phyloP scores from a whole-genome alignment of 1,140 invertebrate species.

The Micrasema longulum region DNA sequence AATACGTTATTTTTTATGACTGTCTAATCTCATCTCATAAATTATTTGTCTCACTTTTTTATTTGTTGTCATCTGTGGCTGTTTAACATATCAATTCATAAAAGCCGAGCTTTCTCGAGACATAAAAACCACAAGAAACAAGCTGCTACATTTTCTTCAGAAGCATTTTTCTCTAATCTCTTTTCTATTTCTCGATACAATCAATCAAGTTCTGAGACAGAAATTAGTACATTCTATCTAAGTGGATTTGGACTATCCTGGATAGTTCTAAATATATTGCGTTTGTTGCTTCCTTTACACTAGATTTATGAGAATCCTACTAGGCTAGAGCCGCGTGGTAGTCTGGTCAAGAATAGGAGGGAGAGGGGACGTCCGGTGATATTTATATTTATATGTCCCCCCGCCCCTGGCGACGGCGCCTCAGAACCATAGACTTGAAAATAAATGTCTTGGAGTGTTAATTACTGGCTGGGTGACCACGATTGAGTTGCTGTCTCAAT shows the following conservation, averaged over 20 bases:
- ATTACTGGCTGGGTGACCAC: conserved; percentile 16
- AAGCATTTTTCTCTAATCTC: too few species aligned
- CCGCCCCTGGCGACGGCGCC: not conserved
- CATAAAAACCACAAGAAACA: too few species aligned
- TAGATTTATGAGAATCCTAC: conserved; percentile 30
- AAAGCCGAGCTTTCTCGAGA: too few species aligned
- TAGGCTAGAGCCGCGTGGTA: not conserved
- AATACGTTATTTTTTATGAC: too few species aligned
- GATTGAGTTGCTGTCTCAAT: not conserved
- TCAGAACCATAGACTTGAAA: conserved; percentile 28
- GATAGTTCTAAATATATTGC: conserved; percentile 13
- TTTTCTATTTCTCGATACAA: too few species aligned
- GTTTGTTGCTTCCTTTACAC: conserved; percentile 15
- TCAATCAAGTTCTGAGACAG: conserved; percentile 1
- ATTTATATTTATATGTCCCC: conserved; percentile 27
- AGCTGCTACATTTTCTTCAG: too few species aligned
- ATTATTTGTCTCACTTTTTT: too few species aligned
- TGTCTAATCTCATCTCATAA: too few species aligned
- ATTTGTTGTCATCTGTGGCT: too few species aligned
- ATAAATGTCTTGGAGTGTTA: conserved; percentile 30
- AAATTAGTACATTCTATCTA: conserved; percentile 1
- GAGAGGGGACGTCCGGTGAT: conserved; percentile 29
- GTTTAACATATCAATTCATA: too few species aligned
- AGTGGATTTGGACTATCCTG: not conserved
- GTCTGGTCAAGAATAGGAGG: not conserved